A percentile compares a stretch with the other conserved stretches of the same genome.
Evolutionary conservation across 2,888 invertebrate species (phyloP).

Genomic region (Tryphoninae sp.): DNA sequence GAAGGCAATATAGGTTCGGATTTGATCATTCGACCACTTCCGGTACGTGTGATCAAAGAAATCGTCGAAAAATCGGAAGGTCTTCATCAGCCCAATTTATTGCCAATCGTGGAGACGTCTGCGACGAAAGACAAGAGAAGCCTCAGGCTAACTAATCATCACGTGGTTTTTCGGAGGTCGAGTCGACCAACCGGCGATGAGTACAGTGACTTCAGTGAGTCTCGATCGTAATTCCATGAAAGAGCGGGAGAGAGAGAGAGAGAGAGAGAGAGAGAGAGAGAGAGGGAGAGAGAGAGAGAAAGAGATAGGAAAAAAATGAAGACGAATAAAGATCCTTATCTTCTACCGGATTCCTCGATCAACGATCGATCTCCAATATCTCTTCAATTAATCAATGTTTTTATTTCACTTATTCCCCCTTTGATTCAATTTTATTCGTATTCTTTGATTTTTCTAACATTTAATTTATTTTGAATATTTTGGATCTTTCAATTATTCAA

Average conservation of each 20-base stretch:
- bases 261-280: not conserved
- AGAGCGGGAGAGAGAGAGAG: not conserved
- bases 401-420: not conserved
- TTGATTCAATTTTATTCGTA: not conserved
- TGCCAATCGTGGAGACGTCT: conserved; percentile 77
- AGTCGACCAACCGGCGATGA: conserved; percentile 84
- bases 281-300: not conserved
- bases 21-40: conserved; percentile 93
- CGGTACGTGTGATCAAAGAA: conserved; percentile 84
- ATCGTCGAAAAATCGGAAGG: conserved; percentile 73
- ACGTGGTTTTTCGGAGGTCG: conserved; percentile 89
- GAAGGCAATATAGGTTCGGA: conserved; percentile 96
- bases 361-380: conserved; percentile 19
- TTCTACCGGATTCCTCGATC: conserved; percentile 27
- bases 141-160: conserved; percentile 84
- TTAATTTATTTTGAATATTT: no score
- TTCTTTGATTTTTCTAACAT: no score
- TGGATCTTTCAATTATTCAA: no score
- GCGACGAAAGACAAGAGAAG: conserved; percentile 81
- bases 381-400: not conserved
- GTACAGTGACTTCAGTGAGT: conserved; percentile 91
- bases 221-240: not conserved
- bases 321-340: conserved; percentile 41
- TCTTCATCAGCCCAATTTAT: conserved; percentile 72
- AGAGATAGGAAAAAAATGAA: not conserved